Evolutionary conservation across 2,113 vertebrate species (phyloP), one percentile per base, ranked within the genome.

Genomic region (Sapajus apella): DNA sequence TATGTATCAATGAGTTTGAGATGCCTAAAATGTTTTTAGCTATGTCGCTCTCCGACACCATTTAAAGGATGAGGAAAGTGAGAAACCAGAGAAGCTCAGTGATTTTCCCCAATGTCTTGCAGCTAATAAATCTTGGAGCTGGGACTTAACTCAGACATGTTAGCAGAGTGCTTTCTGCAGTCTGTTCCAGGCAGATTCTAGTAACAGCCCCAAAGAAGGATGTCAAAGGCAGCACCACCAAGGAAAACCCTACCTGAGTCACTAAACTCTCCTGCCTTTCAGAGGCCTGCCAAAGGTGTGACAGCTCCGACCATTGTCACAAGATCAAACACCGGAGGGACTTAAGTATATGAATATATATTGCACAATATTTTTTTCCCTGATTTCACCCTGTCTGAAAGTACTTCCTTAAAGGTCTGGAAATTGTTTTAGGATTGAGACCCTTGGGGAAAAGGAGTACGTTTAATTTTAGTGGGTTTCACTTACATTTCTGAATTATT

Each of bases 401-500:
- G 80, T 64, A 37, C 47, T 58, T 87, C 72, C 75, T 95, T 87
- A 87, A 90, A 85, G 80, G 55, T 77, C 86, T 95, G 76, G 37
- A 96, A 56, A 79, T 47, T 12, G 40, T 95, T 96, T 94, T 61
- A 85, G 80, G 75, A 84, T 87, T 55, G 43, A 96, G 47, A 47
- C 52, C 72, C 43, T 64, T 30, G 12, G 45, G 37, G 45, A n/a
- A 86, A 83, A 56, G 87, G 70, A 79, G 12, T 40, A 10, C 43
- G 7, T 87, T 87, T 87, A 72, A 79, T 64, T 72, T 64, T 40
- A 68, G 56, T 20, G 64, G n/a, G 52, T 58, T 95, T 92, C 75
- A 13, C 61, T 97, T 95, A 66, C 79, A 87, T 95, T 77, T 50
- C 13, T 96, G 87, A 96, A 86, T 88, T 92, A 84, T 96, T 85